Evolutionary conservation across 2,888 invertebrate species (phyloP).

Genomic region (Eurytoma adleriae): DNA sequence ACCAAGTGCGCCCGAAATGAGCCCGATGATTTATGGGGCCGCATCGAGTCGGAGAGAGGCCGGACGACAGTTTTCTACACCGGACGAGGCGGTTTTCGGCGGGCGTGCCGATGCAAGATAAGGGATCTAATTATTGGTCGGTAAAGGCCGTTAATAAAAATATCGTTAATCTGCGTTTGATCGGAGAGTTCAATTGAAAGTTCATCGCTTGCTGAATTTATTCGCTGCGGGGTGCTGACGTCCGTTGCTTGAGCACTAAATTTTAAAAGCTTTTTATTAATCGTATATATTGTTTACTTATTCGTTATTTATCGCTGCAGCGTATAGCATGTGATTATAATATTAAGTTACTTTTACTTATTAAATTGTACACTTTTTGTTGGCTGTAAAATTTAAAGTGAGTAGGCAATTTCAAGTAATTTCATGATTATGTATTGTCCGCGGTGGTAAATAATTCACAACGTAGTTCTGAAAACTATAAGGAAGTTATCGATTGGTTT

Average conservation of each 20-base stretch:
- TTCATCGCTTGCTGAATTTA: too few relatives aligned
- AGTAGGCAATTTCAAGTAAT: background rate
- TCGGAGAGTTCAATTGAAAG: too few relatives aligned
- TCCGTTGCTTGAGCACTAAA: too few relatives aligned
- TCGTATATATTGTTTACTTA: too few relatives aligned
- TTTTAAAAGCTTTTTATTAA: too few relatives aligned
- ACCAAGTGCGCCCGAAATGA: slow-evolving; percentile 25
- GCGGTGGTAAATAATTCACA: slow-evolving; percentile 12
- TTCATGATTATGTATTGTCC: slow-evolving; percentile 16
- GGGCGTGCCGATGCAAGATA: background rate
- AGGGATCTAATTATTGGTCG: background rate
- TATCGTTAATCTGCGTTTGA: slow-evolving; percentile 4
- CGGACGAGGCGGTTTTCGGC: slow-evolving; percentile 1
- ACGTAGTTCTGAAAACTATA: slow-evolving; percentile 11
- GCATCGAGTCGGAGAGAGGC: background rate
- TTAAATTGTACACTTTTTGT: background rate
- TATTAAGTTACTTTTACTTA: too few relatives aligned
- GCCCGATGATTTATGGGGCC: slow-evolving; percentile 29
- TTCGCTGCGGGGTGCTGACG: too few relatives aligned
- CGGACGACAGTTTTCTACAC: background rate
- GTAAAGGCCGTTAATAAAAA: background rate
- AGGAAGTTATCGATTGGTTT: slow-evolving; percentile 20
- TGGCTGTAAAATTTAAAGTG: background rate
- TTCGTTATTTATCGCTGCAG: too few relatives aligned
- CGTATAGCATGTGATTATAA: too few relatives aligned